These are phyloP conservation scores for Passer domesticus DNA, from an alignment of 2,113 vertebrate species.

Conservation along the genomic window DNA sequence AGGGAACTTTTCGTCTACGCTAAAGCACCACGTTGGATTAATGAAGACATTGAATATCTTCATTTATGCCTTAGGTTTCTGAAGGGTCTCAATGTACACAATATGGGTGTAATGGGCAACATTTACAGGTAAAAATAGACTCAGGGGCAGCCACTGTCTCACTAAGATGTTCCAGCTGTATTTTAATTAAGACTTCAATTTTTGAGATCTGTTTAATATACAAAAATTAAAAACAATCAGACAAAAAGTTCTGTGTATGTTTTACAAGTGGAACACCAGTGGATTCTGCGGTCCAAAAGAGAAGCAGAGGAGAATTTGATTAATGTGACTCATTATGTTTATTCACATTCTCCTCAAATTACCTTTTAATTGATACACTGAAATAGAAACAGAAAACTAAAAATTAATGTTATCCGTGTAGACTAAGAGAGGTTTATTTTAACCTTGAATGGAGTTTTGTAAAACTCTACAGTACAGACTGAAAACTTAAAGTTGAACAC, in stretches of 20 bases:
- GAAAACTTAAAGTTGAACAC: background rate
- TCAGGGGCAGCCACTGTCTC: background rate
- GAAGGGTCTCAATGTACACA: background rate
- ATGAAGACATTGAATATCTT: background rate
- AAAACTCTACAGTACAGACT: background rate
- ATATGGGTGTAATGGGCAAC: background rate
- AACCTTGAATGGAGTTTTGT: background rate
- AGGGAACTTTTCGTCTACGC: background rate
- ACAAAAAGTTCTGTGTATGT: background rate
- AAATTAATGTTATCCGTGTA: background rate
- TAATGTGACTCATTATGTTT: constrained; percentile 72
- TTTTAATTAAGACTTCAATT: background rate
- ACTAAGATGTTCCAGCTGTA: background rate
- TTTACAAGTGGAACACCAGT: constrained; percentile 62
- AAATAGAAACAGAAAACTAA: background rate
- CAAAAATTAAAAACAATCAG: background rate
- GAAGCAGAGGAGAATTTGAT: constrained; percentile 53
- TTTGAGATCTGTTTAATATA: background rate
- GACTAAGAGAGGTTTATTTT: background rate
- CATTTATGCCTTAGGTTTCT: background rate
- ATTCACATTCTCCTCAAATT: background rate
- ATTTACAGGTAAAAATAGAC: background rate
- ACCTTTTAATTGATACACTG: background rate
- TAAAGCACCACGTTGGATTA: background rate
- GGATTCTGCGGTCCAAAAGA: constrained; percentile 32